phyloP scores from a whole-genome alignment of 2,797 vertebrate species.

The Clarias platycephalus region DNA sequence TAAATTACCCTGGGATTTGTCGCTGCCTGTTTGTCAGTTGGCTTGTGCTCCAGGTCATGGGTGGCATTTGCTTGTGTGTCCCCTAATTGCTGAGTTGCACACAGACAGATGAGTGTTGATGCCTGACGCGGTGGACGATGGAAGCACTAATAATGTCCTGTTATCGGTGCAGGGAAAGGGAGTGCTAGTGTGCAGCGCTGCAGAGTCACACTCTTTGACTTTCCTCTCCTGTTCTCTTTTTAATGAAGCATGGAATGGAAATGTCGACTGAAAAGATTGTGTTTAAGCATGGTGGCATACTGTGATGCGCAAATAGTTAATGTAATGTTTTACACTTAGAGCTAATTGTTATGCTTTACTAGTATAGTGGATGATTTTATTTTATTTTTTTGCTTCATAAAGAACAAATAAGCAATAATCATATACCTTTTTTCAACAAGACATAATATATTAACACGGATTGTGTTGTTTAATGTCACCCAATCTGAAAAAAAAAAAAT shows the following conservation, averaged over 20 bases:
- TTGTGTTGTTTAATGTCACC: neutral
- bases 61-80: constrained; percentile 98
- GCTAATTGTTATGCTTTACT: neutral
- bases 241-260: constrained; percentile 15
- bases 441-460: neutral
- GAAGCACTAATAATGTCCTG: constrained; percentile 46
- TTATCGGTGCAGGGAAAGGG: constrained; percentile 25
- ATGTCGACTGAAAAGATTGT: neutral
- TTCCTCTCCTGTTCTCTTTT: constrained; percentile 11
- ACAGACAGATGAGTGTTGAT: constrained; percentile 99
- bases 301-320: neutral
- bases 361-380: too few species aligned
- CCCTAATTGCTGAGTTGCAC: constrained; percentile 99
- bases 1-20: constrained; percentile 99
- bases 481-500: neutral
- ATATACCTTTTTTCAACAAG: neutral
- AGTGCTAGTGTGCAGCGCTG: neutral
- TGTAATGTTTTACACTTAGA: neutral
- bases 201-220: neutral
- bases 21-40: constrained; percentile 95
- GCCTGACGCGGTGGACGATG: constrained; percentile 78
- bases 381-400: neutral
- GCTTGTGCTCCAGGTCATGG: constrained; percentile 95
- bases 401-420: neutral
- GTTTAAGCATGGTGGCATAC: neutral